phyloP scores from a whole-genome alignment of 2,797 vertebrate genomes.

The Arnoldichthys spilopterus region DNA sequence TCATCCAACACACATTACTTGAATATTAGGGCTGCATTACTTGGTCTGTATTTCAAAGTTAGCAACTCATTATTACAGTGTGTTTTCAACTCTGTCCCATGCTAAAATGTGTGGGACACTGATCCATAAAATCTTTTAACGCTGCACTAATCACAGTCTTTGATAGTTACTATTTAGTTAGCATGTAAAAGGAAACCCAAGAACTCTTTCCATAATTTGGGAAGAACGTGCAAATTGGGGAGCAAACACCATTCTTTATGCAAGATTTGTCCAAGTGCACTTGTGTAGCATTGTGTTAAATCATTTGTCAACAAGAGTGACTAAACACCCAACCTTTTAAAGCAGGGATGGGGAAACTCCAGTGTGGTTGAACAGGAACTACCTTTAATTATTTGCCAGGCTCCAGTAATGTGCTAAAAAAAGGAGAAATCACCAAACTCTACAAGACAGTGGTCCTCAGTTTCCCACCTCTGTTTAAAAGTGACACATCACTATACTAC shows the following conservation, averaged over 20 bases:
- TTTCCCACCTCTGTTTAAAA: neutral
- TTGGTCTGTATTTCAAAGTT: too few relatives aligned
- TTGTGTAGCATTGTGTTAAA: neutral
- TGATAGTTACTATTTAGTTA: neutral
- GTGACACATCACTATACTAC: neutral
- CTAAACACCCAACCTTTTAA: neutral
- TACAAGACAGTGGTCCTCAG: too few relatives aligned
- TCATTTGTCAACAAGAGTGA: neutral
- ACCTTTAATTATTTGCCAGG: too few relatives aligned
- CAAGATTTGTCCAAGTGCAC: neutral
- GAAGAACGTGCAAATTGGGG: too few relatives aligned
- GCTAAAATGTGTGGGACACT: neutral
- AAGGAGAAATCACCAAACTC: too few relatives aligned
- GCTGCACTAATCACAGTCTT: neutral
- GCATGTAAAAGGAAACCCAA: neutral
- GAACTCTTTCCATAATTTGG: neutral
- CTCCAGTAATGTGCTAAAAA: too few relatives aligned
- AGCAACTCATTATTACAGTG: too few relatives aligned
- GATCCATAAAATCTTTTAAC: neutral
- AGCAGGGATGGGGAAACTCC: neutral
- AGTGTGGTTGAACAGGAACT: neutral
- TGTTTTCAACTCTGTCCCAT: neutral
- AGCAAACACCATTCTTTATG: neutral
- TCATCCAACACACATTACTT: neutral
- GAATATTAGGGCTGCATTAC: neutral